Evolutionary conservation across 1,140 invertebrate genomes (phyloP).

Genomic region (Zaprionus africanus): DNA sequence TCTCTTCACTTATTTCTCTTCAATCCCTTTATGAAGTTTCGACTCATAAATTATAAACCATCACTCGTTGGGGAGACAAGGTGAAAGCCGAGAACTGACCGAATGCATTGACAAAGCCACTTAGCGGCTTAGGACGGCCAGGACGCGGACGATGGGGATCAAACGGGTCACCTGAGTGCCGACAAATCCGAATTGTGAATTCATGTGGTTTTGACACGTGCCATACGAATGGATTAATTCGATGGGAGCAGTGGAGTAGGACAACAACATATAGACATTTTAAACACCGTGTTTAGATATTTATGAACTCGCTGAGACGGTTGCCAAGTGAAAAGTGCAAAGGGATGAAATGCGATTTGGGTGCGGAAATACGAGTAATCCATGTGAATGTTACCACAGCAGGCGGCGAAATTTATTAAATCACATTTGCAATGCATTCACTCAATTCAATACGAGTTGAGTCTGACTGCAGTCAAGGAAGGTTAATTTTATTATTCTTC

Average conservation of each 20-base stretch:
- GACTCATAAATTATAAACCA: constrained; percentile 56
- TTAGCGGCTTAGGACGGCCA: constrained; percentile 59
- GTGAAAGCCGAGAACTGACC: constrained; percentile 13
- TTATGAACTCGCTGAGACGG: background rate
- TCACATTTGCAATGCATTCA: constrained; percentile 3
- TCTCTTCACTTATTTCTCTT: constrained; percentile 12
- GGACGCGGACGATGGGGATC: background rate
- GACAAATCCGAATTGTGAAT: constrained; percentile 75
- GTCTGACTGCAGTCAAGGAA: background rate
- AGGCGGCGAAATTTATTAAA: constrained; percentile 6
- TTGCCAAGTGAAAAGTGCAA: background rate
- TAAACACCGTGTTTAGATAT: constrained; percentile 7
- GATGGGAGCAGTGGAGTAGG: constrained; percentile 4
- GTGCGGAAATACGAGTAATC: constrained; percentile 15
- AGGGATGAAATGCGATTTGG: background rate
- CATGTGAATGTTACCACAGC: background rate
- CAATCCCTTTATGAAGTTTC: background rate
- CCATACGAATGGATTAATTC: constrained; percentile 29
- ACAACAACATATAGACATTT: constrained; percentile 8
- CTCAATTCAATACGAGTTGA: background rate
- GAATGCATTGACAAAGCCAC: constrained; percentile 49
- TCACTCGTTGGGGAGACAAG: constrained; percentile 6
- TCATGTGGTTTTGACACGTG: constrained; percentile 74
- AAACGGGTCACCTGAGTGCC: constrained; percentile 41
- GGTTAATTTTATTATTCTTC: constrained; percentile 16